Evolutionary conservation across 2,797 vertebrate species (phyloP), one percentile per base, ranked within the genome.

Genomic region (Sarcoramphus papa): DNA sequence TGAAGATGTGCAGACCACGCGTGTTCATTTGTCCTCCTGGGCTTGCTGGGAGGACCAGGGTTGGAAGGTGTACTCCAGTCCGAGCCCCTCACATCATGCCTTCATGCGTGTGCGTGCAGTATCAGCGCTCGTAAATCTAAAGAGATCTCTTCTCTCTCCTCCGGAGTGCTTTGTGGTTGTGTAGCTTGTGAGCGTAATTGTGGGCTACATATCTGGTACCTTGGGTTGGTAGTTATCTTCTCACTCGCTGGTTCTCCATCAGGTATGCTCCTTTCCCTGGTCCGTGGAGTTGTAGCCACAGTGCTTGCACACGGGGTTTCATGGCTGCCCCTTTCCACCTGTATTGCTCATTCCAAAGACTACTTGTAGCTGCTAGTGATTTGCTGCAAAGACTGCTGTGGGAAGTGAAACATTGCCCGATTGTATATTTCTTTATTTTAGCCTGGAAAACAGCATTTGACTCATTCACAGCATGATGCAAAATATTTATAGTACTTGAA

Each of bases 401-500:
- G 82, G 67, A 95, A 91, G 50, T n/a, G 75, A 92, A 88, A 65
- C 14, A 2, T 93, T 86, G 82, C 56, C 57, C 3, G 4, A 35
- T 73, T 72, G 56, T 79, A 1, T 88, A 31, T 95, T 93, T 95
- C 62, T 89, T 89, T 92, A 73, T 85, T 95, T 90, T 90, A 72
- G 51, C 62, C 69, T 54, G 76, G 65, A 96, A 95, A 95, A 59
- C 67, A 86, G 51, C 35, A 47, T 90, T 91, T 94, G 76, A 92
- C 81, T 97, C 92, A 68, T 48, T 95, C 69, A 83, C 88, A 94
- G 87, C 18, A 21, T 64, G 76, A 88, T 88, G 40, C 70, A 92
- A 93, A 95, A 77, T 92, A 75, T 91, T 96, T 95, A 83, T 69
- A 91, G 64, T 87, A 41, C 77, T 93, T 91, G 79, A 94, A 94